phyloP scores from a whole-genome alignment of 64 coral and sea anemone species.

The Catalaphyllia jardinei region DNA sequence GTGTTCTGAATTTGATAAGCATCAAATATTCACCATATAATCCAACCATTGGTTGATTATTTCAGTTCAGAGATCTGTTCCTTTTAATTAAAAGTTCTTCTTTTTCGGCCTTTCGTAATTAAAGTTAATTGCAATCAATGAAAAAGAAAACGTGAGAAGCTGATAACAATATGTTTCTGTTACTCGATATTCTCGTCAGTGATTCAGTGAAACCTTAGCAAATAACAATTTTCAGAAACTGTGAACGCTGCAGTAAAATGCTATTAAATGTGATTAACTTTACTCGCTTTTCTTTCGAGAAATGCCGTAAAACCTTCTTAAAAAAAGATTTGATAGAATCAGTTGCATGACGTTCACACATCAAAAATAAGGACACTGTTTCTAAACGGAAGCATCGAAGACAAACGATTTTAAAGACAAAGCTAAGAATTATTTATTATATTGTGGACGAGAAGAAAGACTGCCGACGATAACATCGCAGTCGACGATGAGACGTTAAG shows the following conservation, averaged over 20 bases:
- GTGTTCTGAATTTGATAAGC: neutral
- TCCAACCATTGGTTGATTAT: conserved; percentile 12
- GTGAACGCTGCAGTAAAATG: too few species aligned
- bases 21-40: conserved; percentile 11
- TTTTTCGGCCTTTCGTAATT: conserved; percentile 39
- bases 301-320: neutral
- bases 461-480: neutral
- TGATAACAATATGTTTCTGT: conserved; percentile 31
- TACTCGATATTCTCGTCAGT: neutral
- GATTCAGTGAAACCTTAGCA: neutral
- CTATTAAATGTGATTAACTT: neutral
- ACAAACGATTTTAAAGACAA: neutral
- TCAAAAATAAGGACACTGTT: neutral
- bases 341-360: neutral
- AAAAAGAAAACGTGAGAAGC: neutral
- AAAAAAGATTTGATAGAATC: neutral
- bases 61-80: conserved; percentile 13
- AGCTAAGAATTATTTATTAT: neutral
- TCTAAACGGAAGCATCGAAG: neutral
- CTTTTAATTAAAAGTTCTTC: conserved; percentile 33
- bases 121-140: conserved; percentile 31
- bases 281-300: neutral
- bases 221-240: too few species aligned
- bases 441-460: neutral
- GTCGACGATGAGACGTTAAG: neutral